Evolutionary conservation across 2,888 invertebrate species (phyloP).

Genomic region (Leptopilina myrica): DNA sequence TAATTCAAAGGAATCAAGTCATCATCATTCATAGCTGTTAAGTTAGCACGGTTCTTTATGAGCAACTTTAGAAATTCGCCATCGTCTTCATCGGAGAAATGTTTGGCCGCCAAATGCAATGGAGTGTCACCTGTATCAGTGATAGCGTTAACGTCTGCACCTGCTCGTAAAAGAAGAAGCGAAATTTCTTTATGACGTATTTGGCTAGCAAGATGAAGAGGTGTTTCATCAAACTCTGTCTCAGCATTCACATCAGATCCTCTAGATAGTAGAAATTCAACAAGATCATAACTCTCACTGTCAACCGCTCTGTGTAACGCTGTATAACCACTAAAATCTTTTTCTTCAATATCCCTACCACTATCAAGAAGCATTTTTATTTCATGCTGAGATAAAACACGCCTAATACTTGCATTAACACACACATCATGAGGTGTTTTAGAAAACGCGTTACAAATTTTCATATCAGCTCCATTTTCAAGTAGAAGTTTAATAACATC

Average conservation of each 20-base stretch:
- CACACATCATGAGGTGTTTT: neutral
- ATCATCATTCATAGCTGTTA: neutral
- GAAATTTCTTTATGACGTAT: neutral
- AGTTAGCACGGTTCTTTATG: neutral
- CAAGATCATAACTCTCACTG: neutral
- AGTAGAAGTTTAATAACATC: no score
- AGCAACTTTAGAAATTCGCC: neutral
- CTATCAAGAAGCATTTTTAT: no score
- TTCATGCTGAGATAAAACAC: no score
- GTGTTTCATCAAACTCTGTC: neutral
- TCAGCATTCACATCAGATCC: neutral
- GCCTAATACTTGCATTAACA: neutral
- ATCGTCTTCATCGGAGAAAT: neutral
- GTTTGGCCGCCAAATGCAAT: neutral
- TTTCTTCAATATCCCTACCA: neutral
- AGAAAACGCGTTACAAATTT: neutral
- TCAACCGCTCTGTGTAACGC: neutral
- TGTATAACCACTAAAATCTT: neutral
- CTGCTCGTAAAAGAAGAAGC: no score
- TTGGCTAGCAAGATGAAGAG: neutral
- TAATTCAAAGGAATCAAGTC: neutral
- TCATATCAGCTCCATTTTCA: no score
- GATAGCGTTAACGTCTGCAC: neutral
- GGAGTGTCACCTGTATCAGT: neutral
- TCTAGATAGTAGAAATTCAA: neutral